Conservation (phyloP, 2,888 invertebrate genomes). For the Diarsia mendica region DNA sequence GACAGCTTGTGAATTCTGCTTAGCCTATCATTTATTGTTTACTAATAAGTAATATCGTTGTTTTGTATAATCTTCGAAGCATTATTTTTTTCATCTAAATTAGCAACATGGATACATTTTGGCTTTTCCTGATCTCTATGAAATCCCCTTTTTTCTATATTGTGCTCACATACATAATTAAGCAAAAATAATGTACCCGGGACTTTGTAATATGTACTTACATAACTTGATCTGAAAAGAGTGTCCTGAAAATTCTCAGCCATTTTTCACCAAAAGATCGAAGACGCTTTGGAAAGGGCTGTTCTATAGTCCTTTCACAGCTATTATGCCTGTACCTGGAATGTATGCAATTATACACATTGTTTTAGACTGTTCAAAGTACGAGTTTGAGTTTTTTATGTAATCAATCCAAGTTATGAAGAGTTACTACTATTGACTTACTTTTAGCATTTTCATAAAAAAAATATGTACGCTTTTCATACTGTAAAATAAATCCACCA, state of each 20-base stretch:
- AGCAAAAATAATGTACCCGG: neutral
- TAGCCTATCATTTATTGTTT: neutral
- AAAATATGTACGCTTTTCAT: neutral
- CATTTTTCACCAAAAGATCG: neutral
- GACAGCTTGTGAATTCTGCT: neutral
- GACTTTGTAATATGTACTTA: neutral
- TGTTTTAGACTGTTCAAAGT: neutral
- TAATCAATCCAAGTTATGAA: slow-evolving; percentile 4
- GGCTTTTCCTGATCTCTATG: neutral
- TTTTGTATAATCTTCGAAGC: neutral
- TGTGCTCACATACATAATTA: neutral
- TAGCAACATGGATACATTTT: neutral
- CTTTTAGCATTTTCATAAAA: neutral
- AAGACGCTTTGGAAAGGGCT: neutral
- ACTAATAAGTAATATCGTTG: neutral
- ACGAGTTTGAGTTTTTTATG: neutral
- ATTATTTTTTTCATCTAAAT: neutral
- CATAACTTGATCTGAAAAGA: neutral
- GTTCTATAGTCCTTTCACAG: neutral
- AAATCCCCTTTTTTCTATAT: neutral
- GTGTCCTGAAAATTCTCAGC: neutral
- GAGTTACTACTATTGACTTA: neutral
- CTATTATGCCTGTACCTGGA: neutral
- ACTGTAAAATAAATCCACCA: slow-evolving; percentile 20
- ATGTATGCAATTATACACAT: neutral